Conservation (phyloP, 2,797 vertebrate genomes). For the Hylomyscus alleni region DNA sequence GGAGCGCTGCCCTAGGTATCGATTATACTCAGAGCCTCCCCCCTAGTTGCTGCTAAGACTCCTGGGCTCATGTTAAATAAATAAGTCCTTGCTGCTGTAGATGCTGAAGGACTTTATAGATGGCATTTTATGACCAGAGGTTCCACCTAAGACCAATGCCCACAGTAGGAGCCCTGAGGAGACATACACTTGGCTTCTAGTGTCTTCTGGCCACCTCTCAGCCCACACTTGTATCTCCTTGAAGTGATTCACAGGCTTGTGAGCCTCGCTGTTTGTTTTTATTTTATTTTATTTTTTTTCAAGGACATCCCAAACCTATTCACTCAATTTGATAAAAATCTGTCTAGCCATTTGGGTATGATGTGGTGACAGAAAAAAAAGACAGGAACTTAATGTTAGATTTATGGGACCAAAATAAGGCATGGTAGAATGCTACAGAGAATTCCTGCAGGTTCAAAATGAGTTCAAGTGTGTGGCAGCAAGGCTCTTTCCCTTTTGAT, state of each 20-base stretch:
- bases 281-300: background rate
- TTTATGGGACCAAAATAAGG: conserved; percentile 75
- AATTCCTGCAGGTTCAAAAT: conserved; percentile 72
- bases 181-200: background rate
- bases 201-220: background rate
- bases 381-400: conserved; percentile 70
- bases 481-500: conserved; percentile 75
- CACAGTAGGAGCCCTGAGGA: background rate
- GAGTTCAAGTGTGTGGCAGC: conserved; percentile 81
- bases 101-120: background rate
- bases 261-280: background rate
- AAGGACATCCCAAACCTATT: conserved; percentile 64
- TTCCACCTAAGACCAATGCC: too few species aligned
- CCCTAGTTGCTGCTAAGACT: background rate
- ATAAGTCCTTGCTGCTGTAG: background rate
- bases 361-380: conserved; percentile 66
- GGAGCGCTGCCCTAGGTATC: fast-evolving
- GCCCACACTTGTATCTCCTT: background rate
- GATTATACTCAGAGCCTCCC: background rate
- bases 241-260: background rate
- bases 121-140: background rate
- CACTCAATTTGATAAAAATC: conserved; percentile 65
- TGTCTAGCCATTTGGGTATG: conserved; percentile 63
- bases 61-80: background rate
- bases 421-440: conserved; percentile 36